Base-by-base conservation (phyloP, 2,888 invertebrate species). In the Drosophila fungiperda region DNA sequence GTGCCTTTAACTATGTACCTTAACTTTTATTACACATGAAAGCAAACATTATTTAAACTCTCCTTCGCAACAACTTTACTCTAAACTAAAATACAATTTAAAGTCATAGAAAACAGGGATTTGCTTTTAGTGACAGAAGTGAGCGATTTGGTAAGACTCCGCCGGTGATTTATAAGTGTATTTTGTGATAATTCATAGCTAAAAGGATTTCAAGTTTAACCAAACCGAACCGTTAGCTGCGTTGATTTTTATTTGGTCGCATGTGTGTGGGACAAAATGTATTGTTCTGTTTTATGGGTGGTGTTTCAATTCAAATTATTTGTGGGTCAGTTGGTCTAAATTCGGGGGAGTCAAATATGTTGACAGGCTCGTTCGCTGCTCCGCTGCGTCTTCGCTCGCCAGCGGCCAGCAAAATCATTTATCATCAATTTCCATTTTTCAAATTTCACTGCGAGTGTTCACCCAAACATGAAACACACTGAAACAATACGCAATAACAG, bases 361-460 rank as follows among this genome's bases (percentile, higher is more conserved):
- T 89, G 90, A 87, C 90, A 90, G 87, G 80, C 73, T 68, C 54
- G 75, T 83, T 80, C 63, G 57, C 52, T 64, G 68, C 76, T 60
- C 62, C 62, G 60, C 55, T 67, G 55, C 58, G 26, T 33, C 29
- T 63, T 73, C 70, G 78, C 65, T 73, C 76, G 76, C 78, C 81
- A 82, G 82, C 82, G 84, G 82, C 82, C 87, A 82, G 78, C 83
- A 87, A 80, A 79, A 85, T 82, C 90, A 90, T 90, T 90, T 90
- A 90, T 90, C 90, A 90, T 90, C 89, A 90, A 90, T 90, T 90
- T 89, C 87, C 89, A 90, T 90, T 90, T 90, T 90, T 90, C 90
- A 90, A 90, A 89, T 82, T 86, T 83, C 71, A 80, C 82, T 78
- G 76, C 73, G 73, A 80, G 62, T 73, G 81, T 76, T 66, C 79